A percentile compares a stretch with the other conserved stretches of the same genome.
Conservation (phyloP, 2,113 vertebrate genomes). For the Uropsilus gracilis region DNA sequence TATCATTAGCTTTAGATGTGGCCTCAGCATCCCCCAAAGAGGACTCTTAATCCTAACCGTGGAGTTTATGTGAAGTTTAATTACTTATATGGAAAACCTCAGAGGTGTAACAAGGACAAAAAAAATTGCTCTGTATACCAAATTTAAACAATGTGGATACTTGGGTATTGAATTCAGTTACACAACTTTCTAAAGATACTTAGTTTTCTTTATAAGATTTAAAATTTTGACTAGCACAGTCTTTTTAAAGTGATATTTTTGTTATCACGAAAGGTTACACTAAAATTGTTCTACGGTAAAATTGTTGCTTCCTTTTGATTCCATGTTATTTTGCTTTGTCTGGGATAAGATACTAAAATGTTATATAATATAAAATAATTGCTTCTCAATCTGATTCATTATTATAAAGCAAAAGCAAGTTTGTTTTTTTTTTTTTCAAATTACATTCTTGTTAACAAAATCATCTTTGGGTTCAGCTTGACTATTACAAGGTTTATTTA, state of each 20-base stretch:
- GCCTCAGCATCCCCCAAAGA: neutral
- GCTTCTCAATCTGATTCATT: neutral
- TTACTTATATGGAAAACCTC: neutral
- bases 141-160: neutral
- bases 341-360: conserved; percentile 24
- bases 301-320: conserved; percentile 53
- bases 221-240: neutral
- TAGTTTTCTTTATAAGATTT: conserved; percentile 27
- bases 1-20: neutral
- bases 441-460: conserved; percentile 3
- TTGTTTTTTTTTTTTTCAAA: too few species aligned
- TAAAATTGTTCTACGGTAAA: conserved; percentile 34
- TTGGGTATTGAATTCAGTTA: neutral
- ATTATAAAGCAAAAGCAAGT: conserved; percentile 1
- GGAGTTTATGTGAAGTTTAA: conserved; percentile 6
- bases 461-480: neutral
- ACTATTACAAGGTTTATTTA: conserved; percentile 26
- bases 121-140: neutral
- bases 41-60: neutral
- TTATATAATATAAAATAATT: neutral
- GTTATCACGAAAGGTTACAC: conserved; percentile 22
- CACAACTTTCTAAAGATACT: neutral
- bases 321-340: conserved; percentile 35
- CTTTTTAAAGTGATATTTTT: conserved; percentile 47
- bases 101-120: neutral